phyloP scores from a whole-genome alignment of 1,140 invertebrate genomes.

The Microplitis mediator region DNA sequence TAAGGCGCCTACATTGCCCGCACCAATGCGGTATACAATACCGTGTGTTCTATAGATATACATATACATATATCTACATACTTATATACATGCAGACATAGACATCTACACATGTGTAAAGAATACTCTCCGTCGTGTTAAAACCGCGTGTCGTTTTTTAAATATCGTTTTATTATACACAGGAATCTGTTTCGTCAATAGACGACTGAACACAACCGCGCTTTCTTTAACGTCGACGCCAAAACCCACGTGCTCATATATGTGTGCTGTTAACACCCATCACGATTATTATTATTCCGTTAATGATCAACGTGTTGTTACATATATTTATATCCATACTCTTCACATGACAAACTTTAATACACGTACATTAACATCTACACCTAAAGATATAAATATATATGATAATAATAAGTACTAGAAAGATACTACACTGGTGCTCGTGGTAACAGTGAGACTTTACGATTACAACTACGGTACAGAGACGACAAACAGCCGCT shows the following conservation, averaged over 20 bases:
- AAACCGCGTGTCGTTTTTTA: too few species aligned
- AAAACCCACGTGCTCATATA: not conserved
- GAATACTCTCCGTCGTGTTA: too few species aligned
- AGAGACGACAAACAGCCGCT: too few species aligned
- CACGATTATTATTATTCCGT: not conserved
- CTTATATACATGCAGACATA: not conserved
- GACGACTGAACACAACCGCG: not conserved
- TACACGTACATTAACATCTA: too few species aligned
- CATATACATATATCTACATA: not conserved
- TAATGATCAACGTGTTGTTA: not conserved
- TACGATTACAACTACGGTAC: too few species aligned
- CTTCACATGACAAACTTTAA: too few species aligned
- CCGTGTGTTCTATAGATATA: not conserved
- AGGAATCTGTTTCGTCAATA: not conserved
- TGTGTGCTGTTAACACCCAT: not conserved
- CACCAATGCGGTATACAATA: conserved; percentile 11
- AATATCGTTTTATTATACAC: not conserved
- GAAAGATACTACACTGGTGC: too few species aligned
- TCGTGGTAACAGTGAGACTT: too few species aligned
- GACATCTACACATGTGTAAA: not conserved
- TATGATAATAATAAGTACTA: too few species aligned
- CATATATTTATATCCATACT: too few species aligned
- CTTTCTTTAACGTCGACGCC: conserved; percentile 5
- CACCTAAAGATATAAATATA: too few species aligned
- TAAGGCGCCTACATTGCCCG: conserved; percentile 24